These are phyloP conservation scores for Odontamblyopus lacepedii DNA, from an alignment of 2,797 vertebrate genomes.

Conservation along the genomic window DNA sequence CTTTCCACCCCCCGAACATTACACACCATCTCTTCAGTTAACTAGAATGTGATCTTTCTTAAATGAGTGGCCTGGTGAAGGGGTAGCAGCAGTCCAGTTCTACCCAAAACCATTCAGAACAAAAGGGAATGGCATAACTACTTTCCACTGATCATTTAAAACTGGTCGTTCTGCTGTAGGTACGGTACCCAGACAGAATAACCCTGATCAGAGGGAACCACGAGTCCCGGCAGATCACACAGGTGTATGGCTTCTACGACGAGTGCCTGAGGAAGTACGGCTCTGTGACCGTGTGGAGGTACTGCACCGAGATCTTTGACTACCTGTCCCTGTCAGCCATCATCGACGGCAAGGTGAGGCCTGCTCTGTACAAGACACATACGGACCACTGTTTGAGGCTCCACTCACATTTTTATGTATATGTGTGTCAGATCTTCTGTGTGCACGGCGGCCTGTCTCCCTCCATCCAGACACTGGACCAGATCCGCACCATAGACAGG, in stretches of 20 bases:
- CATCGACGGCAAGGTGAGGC: slow-evolving; percentile 91
- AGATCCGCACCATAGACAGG: slow-evolving; percentile 95
- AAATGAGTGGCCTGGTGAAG: no score
- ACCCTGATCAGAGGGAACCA: slow-evolving; percentile 94
- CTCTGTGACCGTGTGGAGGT: slow-evolving; percentile 94
- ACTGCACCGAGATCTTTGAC: slow-evolving; percentile 98
- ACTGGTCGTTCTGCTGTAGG: slow-evolving; percentile 61
- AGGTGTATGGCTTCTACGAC: slow-evolving; percentile 95
- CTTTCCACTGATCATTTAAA: no score
- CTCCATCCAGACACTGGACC: slow-evolving; percentile 95
- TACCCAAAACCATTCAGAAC: no score
- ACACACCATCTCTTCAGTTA: no score
- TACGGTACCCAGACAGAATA: slow-evolving; percentile 94
- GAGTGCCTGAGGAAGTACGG: slow-evolving; percentile 95
- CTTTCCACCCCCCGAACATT: no score
- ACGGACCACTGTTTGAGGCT: background rate
- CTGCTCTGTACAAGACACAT: background rate
- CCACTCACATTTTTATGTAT: background rate
- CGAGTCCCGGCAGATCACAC: slow-evolving; percentile 93
- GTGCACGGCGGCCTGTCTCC: slow-evolving; percentile 94
- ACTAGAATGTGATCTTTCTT: no score
- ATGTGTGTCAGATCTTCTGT: slow-evolving; percentile 86
- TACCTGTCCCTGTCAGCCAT: slow-evolving; percentile 95
- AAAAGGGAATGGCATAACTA: no score
- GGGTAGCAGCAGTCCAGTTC: no score